Base-by-base conservation (phyloP, 92 coral and sea anemone species). In the Diadumene lineata region DNA sequence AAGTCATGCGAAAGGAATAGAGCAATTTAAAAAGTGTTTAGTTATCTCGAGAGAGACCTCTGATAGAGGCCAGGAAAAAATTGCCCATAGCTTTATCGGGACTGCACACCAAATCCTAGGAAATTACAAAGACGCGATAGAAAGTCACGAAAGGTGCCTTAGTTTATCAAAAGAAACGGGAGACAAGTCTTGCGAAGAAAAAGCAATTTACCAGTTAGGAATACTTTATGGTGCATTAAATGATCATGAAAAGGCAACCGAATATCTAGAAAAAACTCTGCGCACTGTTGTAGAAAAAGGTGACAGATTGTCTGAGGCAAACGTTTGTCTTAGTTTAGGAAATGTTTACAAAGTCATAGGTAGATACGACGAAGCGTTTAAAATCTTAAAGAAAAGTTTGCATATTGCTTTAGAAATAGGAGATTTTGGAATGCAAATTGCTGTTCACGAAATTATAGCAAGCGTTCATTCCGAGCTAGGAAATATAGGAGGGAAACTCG, bases 91-190 rank as follows among this genome's bases (percentile, higher is more conserved):
- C 11, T 7, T 24, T 46, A 9, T 74, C 0, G 79, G 69, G n/a
- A n/a, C 10, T 21, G 68, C 34, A n/a, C 38, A 57, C 43, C 18
- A 4, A 29, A 43, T 30, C n/a, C 11, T 24, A 38, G 68, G 21
- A 57, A 73, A 60, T 56, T 73, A 73, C 65, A 34, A 73, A 19
- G 68, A 58, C 23, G 68, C 68, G 23, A 57, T 73, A 9, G 55
- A 43, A 60, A 57, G 13, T 22, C 43, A 73, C 51, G 56, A 73
- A 44, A 34, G 60, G 26, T 30, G 11, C 28, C 56, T 58, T 11
- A 22, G 7, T 22, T 32, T 60, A 1, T 64, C 78, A 15, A 30
- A 18, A n/a, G 78, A 73, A 43, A 60, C 25, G 64, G 78, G 58
- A 53, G 56, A 73, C 78, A 73, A n/a, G 44, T 11, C 33, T 10